phyloP scores from a whole-genome alignment of 1,140 invertebrate genomes.

The Bombyx mandarina region DNA sequence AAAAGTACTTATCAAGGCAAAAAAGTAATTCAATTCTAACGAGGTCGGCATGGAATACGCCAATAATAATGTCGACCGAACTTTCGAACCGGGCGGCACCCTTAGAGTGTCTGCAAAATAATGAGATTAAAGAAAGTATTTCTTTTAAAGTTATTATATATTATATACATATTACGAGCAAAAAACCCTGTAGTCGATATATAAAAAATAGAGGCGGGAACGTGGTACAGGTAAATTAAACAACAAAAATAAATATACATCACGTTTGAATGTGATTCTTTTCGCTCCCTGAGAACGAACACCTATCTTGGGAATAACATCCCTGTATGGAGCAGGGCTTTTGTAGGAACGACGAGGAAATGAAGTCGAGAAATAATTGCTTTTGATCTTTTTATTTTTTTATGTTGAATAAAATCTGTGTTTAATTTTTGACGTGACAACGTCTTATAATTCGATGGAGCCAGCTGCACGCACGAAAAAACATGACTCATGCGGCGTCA shows the following conservation, averaged over 20 bases:
- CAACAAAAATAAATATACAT: slow-evolving; percentile 34
- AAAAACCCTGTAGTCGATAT: slow-evolving; percentile 20
- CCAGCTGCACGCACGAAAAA: no score
- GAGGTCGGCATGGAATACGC: slow-evolving; percentile 15
- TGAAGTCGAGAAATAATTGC: no score
- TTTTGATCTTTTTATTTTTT: no score
- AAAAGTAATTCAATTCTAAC: slow-evolving; percentile 15
- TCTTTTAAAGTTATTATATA: slow-evolving; percentile 32
- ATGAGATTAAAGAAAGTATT: slow-evolving; percentile 34
- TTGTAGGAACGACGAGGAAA: no score
- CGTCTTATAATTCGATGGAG: no score
- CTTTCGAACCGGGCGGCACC: slow-evolving; percentile 13
- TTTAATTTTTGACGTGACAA: no score
- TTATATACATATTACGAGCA: slow-evolving; percentile 20
- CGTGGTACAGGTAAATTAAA: slow-evolving; percentile 41
- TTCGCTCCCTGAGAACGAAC: slow-evolving; percentile 13
- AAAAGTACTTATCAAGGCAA: slow-evolving; percentile 15
- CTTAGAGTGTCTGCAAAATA: slow-evolving; percentile 31
- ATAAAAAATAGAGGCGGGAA: slow-evolving; percentile 31
- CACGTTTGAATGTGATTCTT: slow-evolving; percentile 17
- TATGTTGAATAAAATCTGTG: no score
- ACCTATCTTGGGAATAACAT: no score
- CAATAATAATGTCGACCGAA: slow-evolving; percentile 26
- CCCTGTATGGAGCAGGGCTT: no score
- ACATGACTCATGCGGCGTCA: no score